Base-by-base conservation (phyloP, 2,113 vertebrate genomes). In the Brachirus orientalis region DNA sequence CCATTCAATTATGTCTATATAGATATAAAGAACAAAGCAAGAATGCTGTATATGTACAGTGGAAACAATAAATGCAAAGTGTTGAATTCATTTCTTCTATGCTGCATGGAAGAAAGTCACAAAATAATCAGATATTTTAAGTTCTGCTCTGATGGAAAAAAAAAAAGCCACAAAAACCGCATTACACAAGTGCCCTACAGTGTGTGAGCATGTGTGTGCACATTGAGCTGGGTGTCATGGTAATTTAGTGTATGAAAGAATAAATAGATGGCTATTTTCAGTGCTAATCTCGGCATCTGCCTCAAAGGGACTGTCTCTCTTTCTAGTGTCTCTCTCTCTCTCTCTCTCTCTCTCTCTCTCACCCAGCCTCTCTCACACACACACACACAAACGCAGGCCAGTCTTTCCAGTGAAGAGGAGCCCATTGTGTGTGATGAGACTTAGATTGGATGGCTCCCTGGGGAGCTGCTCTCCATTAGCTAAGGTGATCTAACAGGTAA, bases 401-500 rank as follows among this genome's bases (percentile, higher is more conserved):
- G 80, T 88, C 88, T 91, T 88, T 90, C 76, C 85, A 86, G 82
- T 90, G 82, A 92, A 92, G 90, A 89, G 87, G 75, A 88, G 90
- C 90, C 91, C 89, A 92, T 93, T 93, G 92, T 93, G 87, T 89
- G 87, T 86, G 91, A 93, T 92, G 91, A 92, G 91, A 92, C 87
- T 89, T 92, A 91, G 92, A 94, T 93, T 94, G 93, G 92, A 93
- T 90, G 85, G 84, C 84, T 91, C 91, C 90, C 91, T 63, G 63
- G 91, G 90, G 93, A 91, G 85, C 88, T 89, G 89, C 92, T 92
- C 91, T 93, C 91, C 89, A 94, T 94, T 94, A 93, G 91, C 91
- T 90, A 92, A 93, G 92, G 93, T 94, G 93, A 92, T 94, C 91
- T 94, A 93, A 93, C 93, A 93, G 93, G 91, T 94, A 93, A 94